phyloP scores from a whole-genome alignment of 2,797 vertebrate genomes.

The Coreius guichenoti region DNA sequence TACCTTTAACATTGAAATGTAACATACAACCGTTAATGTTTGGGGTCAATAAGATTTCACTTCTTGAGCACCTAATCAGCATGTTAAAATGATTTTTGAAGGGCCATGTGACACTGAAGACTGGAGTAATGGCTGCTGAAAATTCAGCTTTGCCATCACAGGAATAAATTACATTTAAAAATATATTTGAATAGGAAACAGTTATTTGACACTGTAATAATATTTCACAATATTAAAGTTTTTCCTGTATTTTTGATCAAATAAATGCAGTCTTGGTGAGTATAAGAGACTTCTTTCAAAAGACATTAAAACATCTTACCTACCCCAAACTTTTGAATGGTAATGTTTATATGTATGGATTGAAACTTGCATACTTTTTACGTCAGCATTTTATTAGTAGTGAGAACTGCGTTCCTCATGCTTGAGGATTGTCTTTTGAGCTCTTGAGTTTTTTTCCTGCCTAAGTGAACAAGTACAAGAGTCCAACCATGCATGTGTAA shows the following conservation, averaged over 20 bases:
- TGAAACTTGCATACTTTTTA: slow-evolving; percentile 1
- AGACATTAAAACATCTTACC: neutral
- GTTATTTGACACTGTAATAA: neutral
- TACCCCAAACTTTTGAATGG: neutral
- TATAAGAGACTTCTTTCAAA: neutral
- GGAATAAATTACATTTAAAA: neutral
- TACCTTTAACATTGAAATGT: neutral
- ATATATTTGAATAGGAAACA: neutral
- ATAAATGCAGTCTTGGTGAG: neutral
- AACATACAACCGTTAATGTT: neutral
- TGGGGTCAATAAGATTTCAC: neutral
- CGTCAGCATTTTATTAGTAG: neutral
- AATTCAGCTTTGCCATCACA: neutral
- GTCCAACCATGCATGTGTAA: slow-evolving; percentile 28
- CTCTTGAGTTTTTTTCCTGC: neutral
- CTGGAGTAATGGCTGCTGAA: neutral
- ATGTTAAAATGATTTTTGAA: neutral
- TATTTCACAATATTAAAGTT: neutral
- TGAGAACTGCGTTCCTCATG: neutral
- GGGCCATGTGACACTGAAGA: neutral
- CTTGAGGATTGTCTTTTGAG: neutral
- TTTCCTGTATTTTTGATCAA: neutral
- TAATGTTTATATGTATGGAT: neutral
- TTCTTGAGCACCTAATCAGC: neutral
- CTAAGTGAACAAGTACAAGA: slow-evolving; percentile 3